Percentiles rank a stretch among this genome's conserved stretches.
phyloP scores from a whole-genome alignment of 2,888 invertebrate species.

The Trichogramma evanescens region DNA sequence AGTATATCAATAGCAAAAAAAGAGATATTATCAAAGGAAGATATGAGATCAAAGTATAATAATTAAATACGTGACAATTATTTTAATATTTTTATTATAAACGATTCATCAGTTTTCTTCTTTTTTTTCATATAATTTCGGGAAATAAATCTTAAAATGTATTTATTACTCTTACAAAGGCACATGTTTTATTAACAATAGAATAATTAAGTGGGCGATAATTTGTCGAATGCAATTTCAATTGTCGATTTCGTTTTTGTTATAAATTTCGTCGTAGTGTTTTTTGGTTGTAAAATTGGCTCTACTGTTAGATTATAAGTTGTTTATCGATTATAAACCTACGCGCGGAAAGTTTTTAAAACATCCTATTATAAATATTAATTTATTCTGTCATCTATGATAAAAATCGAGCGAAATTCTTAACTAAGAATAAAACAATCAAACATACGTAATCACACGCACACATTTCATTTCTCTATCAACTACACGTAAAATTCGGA shows the following conservation, averaged over 20 bases:
- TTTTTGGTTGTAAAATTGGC: too few species aligned
- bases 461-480: too few species aligned
- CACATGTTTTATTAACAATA: constrained; percentile 40
- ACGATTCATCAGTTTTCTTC: constrained; percentile 41
- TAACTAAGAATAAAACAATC: not conserved
- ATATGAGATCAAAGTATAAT: not conserved
- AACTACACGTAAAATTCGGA: too few species aligned
- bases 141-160: constrained; percentile 39
- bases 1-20: not conserved
- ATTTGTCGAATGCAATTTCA: too few species aligned
- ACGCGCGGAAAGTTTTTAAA: not conserved
- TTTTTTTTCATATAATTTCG: constrained; percentile 42
- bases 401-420: not conserved
- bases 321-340: too few species aligned
- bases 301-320: too few species aligned
- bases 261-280: too few species aligned
- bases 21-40: not conserved
- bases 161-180: constrained; percentile 45
- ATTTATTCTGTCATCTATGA: not conserved
- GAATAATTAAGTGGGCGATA: not conserved
- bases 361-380: not conserved
- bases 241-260: too few species aligned
- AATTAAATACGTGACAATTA: constrained; percentile 12
- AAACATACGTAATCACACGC: too few species aligned
- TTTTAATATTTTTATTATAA: constrained; percentile 40